A percentile compares a stretch with the other conserved stretches of the same genome.
Evolutionary conservation across 2,888 invertebrate species (phyloP).

Genomic region (Erebia ligea): DNA sequence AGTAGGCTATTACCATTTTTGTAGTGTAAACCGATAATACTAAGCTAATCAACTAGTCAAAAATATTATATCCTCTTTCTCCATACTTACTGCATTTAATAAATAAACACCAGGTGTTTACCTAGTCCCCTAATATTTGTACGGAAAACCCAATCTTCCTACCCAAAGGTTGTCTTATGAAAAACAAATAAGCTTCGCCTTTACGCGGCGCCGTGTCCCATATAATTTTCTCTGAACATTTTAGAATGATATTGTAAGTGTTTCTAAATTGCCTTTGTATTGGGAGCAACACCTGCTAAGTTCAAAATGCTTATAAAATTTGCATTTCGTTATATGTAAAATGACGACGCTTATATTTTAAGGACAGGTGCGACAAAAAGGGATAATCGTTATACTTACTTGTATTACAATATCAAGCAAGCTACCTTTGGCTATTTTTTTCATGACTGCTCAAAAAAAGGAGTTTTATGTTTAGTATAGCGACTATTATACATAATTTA

Average conservation of each 20-base stretch:
- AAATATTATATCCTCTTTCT: no score
- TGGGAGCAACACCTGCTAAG: conserved; percentile 16
- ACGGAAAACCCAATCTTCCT: conserved; percentile 6
- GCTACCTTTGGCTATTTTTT: no score
- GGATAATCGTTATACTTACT: neutral
- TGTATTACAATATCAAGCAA: neutral
- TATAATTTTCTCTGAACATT: conserved; percentile 18
- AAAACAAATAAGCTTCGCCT: conserved; percentile 16
- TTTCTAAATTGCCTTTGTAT: conserved; percentile 21
- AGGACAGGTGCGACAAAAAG: neutral
- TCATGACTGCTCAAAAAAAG: no score
- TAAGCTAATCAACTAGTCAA: no score
- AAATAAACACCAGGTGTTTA: conserved; percentile 7
- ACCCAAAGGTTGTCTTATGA: conserved; percentile 10
- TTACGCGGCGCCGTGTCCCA: conserved; percentile 1
- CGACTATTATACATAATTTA: no score
- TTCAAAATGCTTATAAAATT: conserved; percentile 16
- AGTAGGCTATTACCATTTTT: no score
- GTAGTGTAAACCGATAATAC: no score
- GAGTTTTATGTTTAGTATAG: no score
- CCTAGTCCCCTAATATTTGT: conserved; percentile 6
- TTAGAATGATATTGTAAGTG: conserved; percentile 21
- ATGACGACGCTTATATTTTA: neutral
- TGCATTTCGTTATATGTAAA: neutral
- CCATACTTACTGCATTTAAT: neutral